A percentile compares a stretch with the other conserved stretches of the same genome.
These are phyloP conservation scores for Thalpophila matura DNA, from an alignment of 2,888 invertebrate genomes.

Conservation along the genomic window DNA sequence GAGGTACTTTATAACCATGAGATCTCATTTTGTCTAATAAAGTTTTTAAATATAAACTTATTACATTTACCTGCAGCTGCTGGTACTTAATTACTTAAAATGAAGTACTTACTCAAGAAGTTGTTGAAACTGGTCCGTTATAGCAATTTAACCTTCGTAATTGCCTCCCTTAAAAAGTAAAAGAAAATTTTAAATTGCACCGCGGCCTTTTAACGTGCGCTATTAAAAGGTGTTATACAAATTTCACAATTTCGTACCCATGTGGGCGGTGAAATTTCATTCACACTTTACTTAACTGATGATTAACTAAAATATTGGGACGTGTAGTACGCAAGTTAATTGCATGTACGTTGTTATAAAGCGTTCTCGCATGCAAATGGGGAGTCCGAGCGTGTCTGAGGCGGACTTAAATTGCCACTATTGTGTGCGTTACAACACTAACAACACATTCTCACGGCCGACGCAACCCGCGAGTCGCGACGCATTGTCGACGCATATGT, in stretches of 20 bases:
- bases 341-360: slow-evolving; percentile 53
- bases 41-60: slow-evolving; percentile 20
- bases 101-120: slow-evolving; percentile 38
- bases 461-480: slow-evolving; percentile 74
- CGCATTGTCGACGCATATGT: slow-evolving; percentile 46
- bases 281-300: slow-evolving; percentile 29
- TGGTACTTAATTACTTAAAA: slow-evolving; percentile 42
- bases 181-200: slow-evolving; percentile 48
- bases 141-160: slow-evolving; percentile 50
- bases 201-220: slow-evolving; percentile 38
- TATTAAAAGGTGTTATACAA: slow-evolving; percentile 32
- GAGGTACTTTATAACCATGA: slow-evolving; percentile 5
- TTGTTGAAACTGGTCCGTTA: slow-evolving; percentile 46
- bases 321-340: slow-evolving; percentile 50
- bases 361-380: slow-evolving; percentile 72
- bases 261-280: slow-evolving; percentile 36
- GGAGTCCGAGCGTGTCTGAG: slow-evolving; percentile 79
- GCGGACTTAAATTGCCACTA: slow-evolving; percentile 81
- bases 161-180: slow-evolving; percentile 43
- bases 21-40: slow-evolving; percentile 24
- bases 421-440: slow-evolving; percentile 84
- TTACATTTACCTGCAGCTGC: slow-evolving; percentile 12
- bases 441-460: slow-evolving; percentile 85
- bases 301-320: slow-evolving; percentile 50
- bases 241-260: slow-evolving; percentile 37